These are phyloP conservation scores for Erebia palarica DNA, from an alignment of 2,888 invertebrate species.

Conservation along the genomic window DNA sequence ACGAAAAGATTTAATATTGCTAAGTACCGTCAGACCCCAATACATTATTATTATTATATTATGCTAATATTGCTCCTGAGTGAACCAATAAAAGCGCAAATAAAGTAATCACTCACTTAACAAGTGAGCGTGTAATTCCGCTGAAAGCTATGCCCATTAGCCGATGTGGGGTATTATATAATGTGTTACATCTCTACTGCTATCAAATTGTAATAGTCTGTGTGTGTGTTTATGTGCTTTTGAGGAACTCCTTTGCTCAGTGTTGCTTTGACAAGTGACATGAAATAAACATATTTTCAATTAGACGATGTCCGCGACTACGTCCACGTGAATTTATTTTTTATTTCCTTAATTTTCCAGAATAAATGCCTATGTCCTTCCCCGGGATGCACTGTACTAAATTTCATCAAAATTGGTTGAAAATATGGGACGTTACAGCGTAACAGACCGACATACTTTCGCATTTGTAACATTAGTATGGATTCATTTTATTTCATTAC, in stretches of 20 bases:
- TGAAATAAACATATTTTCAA: too few relatives aligned
- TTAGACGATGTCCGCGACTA: too few relatives aligned
- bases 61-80: conserved; percentile 1
- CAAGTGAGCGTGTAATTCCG: conserved; percentile 33
- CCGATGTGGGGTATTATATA: neutral
- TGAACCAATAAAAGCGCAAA: conserved; percentile 29
- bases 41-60: neutral
- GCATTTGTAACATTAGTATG: too few relatives aligned
- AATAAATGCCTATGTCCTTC: too few relatives aligned
- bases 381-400: too few relatives aligned
- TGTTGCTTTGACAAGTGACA: too few relatives aligned
- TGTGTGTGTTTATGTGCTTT: neutral
- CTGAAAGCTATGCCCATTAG: conserved; percentile 28
- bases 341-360: too few relatives aligned
- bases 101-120: conserved; percentile 36
- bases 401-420: too few relatives aligned
- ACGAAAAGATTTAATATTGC: neutral
- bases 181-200: neutral
- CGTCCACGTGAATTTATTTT: too few relatives aligned
- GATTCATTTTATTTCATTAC: too few relatives aligned
- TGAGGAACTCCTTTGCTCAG: neutral
- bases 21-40: neutral
- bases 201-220: neutral
- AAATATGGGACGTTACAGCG: too few relatives aligned
- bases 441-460: too few relatives aligned